phyloP scores from a whole-genome alignment of 2,888 invertebrate genomes.

The Uropetala carovei region DNA sequence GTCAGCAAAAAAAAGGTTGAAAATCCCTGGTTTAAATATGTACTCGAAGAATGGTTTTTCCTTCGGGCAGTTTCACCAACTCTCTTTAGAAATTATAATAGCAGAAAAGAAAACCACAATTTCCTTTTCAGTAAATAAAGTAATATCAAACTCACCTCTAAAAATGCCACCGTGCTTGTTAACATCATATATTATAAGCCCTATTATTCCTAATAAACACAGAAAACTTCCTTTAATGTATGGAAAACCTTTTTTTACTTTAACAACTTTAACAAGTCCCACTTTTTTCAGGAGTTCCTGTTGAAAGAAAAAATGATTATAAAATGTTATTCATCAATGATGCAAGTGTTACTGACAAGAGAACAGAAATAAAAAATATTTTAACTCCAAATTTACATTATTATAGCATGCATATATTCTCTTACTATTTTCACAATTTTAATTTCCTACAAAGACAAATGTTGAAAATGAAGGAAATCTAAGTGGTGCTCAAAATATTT shows the following conservation, averaged over 20 bases:
- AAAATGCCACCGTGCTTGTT: conserved; percentile 80
- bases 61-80: background rate
- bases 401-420: no score
- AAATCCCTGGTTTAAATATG: no score
- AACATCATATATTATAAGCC: conserved; percentile 82
- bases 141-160: conserved; percentile 78
- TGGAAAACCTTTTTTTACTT: conserved; percentile 75
- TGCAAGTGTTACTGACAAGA: no score
- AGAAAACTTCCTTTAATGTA: conserved; percentile 82
- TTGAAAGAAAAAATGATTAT: background rate
- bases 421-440: no score
- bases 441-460: no score
- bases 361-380: no score
- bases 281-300: conserved; percentile 40
- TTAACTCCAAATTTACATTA: no score
- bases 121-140: background rate
- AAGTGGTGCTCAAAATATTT: no score
- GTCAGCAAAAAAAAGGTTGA: no score
- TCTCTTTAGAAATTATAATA: background rate
- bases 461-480: no score
- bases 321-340: no score
- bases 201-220: conserved; percentile 79
- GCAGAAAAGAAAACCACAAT: background rate
- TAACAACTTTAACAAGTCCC: background rate
- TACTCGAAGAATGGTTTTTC: background rate